Evolutionary conservation across 2,113 vertebrate genomes (phyloP).

Genomic region (Ptychochromis oligacanthus): DNA sequence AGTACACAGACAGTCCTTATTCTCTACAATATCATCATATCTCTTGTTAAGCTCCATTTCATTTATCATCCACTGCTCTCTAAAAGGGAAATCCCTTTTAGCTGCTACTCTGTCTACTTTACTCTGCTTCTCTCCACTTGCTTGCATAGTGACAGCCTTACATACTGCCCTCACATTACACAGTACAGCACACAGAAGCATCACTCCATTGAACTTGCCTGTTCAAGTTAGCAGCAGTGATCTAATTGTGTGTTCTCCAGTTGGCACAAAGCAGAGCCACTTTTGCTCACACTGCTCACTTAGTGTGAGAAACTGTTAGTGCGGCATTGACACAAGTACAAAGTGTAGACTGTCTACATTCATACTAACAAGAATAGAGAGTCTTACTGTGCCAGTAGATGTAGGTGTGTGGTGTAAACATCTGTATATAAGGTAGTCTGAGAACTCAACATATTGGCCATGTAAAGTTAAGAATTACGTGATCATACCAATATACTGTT

Average conservation of each 20-base stretch:
- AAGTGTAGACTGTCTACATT: background rate
- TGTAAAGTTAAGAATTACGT: background rate
- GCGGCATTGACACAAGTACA: slow-evolving; percentile 4
- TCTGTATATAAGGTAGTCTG: background rate
- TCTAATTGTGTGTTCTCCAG: slow-evolving; percentile 26
- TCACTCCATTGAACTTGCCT: slow-evolving; percentile 52
- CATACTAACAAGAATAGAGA: background rate
- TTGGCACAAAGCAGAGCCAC: slow-evolving; percentile 28
- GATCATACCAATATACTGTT: background rate
- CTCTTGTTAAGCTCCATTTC: slow-evolving; percentile 1
- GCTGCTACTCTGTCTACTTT: background rate
- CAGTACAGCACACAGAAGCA: slow-evolving; percentile 38
- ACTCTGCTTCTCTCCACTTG: slow-evolving; percentile 23
- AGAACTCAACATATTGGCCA: background rate
- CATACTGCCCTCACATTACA: slow-evolving; percentile 54
- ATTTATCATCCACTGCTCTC: background rate
- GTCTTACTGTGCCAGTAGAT: background rate
- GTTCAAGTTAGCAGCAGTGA: slow-evolving; percentile 47
- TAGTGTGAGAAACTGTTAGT: slow-evolving; percentile 32
- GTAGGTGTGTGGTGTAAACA: background rate
- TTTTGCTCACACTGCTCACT: slow-evolving; percentile 33
- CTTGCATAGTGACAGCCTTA: slow-evolving; percentile 24
- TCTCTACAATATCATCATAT: background rate
- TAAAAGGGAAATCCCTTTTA: slow-evolving; percentile 44
- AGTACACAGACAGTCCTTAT: background rate